Evolutionary conservation across 2,113 vertebrate genomes (phyloP).

Genomic region (Suncus etruscus): DNA sequence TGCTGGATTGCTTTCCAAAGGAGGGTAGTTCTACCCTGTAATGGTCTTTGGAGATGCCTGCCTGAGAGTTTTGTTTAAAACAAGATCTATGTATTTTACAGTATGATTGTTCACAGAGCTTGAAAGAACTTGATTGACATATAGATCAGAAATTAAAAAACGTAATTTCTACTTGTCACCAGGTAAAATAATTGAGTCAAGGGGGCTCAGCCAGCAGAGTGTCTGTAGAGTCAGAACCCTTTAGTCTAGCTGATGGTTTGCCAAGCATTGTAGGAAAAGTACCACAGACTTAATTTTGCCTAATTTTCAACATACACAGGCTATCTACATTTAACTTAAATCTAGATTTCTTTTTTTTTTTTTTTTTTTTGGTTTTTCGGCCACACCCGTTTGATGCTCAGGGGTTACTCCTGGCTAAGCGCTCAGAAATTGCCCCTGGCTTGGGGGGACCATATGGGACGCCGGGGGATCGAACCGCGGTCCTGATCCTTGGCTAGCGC

Average conservation of each 20-base stretch:
- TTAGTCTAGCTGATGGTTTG: neutral
- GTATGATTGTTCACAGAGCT: neutral
- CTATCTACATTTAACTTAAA: slow-evolving; percentile 15
- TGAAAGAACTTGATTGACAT: neutral
- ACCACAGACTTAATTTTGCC: neutral
- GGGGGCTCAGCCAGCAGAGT: neutral
- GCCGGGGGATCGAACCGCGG: too few relatives aligned
- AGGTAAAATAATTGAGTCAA: too few relatives aligned
- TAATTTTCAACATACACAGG: neutral
- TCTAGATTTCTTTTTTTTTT: neutral
- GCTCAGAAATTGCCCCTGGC: too few relatives aligned
- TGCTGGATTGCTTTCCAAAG: neutral
- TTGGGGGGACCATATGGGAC: too few relatives aligned
- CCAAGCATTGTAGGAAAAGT: neutral
- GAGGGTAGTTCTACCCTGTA: neutral
- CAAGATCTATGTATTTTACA: neutral
- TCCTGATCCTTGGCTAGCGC: too few relatives aligned
- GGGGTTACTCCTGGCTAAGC: too few relatives aligned
- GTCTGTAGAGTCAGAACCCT: neutral
- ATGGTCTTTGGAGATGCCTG: neutral
- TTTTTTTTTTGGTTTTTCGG: too few relatives aligned
- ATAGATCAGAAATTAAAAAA: neutral
- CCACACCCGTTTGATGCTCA: too few relatives aligned
- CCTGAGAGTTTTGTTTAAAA: slow-evolving; percentile 39
- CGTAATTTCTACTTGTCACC: neutral